phyloP scores from a whole-genome alignment of 2,113 vertebrate species.

The Hystrix cristata region DNA sequence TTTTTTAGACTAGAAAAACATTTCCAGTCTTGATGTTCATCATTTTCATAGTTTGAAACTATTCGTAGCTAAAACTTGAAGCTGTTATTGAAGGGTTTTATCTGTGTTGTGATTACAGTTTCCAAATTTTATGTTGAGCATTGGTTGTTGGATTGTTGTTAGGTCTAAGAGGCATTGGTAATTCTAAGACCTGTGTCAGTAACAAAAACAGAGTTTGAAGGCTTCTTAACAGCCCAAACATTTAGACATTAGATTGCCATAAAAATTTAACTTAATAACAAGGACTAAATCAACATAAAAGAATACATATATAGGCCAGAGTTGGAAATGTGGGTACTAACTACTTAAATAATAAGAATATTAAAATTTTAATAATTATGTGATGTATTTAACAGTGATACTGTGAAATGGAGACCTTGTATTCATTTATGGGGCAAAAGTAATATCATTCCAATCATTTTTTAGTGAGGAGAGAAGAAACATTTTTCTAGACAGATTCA shows the following conservation, averaged over 20 bases:
- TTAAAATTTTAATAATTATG: constrained; percentile 12
- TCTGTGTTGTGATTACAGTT: constrained; percentile 16
- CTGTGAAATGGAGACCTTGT: constrained; percentile 22
- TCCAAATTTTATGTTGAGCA: background rate
- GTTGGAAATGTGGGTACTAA: constrained; percentile 12
- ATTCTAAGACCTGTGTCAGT: constrained; percentile 22
- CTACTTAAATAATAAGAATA: background rate
- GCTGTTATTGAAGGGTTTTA: constrained; percentile 7
- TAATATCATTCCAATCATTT: background rate
- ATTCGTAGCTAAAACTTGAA: constrained; percentile 16
- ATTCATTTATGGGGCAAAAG: constrained; percentile 13
- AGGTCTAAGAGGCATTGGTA: background rate
- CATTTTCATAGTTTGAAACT: background rate
- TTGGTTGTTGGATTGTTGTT: constrained; percentile 29
- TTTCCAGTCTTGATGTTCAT: background rate
- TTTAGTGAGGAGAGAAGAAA: background rate
- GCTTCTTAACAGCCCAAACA: background rate
- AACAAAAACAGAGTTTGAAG: constrained; percentile 22
- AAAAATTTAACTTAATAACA: background rate
- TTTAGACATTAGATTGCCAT: background rate
- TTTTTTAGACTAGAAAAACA: constrained; percentile 3
- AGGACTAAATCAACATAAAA: background rate
- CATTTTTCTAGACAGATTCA: constrained; percentile 4
- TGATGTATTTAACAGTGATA: background rate
- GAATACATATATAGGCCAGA: background rate